Base-by-base conservation (phyloP, 2,113 vertebrate genomes). In the Gambusia affinis region DNA sequence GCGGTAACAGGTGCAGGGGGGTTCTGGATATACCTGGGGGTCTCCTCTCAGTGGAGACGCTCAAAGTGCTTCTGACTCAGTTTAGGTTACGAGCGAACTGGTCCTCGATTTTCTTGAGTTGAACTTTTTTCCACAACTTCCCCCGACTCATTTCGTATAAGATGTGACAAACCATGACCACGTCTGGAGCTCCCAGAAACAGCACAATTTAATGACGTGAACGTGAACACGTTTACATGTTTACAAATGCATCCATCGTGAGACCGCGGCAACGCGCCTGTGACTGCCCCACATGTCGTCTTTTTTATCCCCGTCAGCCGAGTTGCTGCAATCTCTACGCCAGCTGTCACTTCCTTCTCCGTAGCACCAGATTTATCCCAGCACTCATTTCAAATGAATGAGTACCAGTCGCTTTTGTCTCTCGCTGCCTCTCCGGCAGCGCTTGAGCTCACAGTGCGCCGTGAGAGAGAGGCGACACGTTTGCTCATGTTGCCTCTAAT, bases 301-400 rank as follows among this genome's bases (percentile, higher is more conserved):
- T 35, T 67, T 65, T 67, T 27, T 27, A 39, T 30, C 14, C 37
- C 79, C 27, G 67, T 70, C 60, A 47, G 51, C 37, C 33, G 30
- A 24, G 73, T 75, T 14, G 7, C 70, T 64, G 62, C 78, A 76
- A 85, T 72, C 73, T 72, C 57, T 72, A 63, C 68, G 8, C 71
- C 86, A 81, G 87, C 87, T 89, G 87, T 84, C 87, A 82, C 83
- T 73, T 65, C 27, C 42, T 24, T 57, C 70, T 60, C 65, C 3
- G 73, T n/a, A 4, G n/a, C 64, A 17, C 64, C 73, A 61, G 69
- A 3, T 82, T 2, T 80, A 70, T 84, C 83, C 67, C 87, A 11
- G 60, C 4, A 1, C 78, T 92, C 84, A 85, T 91, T 73, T 81
- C 57, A 87, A 88, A 86, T 88, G 78, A 85, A 89, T 81, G 79